Conservation (phyloP, 2,888 invertebrate genomes). For the Drosophila anceps region DNA sequence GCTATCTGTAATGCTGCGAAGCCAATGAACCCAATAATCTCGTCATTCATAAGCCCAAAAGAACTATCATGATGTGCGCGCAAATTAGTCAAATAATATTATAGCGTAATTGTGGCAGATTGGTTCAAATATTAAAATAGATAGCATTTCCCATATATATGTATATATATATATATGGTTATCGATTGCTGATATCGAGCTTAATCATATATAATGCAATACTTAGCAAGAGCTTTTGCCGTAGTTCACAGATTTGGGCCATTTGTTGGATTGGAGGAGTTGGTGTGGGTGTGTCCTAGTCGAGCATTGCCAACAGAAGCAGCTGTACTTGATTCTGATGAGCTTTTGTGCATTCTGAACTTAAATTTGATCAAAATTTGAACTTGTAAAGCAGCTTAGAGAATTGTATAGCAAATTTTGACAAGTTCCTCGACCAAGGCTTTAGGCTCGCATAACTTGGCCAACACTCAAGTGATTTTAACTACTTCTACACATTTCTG, state of each 20-base stretch:
- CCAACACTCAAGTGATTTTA: not conserved
- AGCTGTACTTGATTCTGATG: not conserved
- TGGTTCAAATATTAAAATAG: constrained; percentile 2
- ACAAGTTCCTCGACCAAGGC: too few relatives aligned
- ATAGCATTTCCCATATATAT: not conserved
- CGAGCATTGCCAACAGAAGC: not conserved
- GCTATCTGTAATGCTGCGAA: constrained; percentile 22
- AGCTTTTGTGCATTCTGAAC: not conserved
- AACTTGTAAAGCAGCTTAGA: not conserved
- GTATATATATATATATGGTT: not conserved
- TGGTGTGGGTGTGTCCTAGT: not conserved
- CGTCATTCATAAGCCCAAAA: not conserved
- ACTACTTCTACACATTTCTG: too few relatives aligned
- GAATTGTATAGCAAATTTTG: not conserved
- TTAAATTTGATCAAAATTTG: not conserved
- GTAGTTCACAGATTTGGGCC: not conserved
- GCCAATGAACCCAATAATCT: constrained; percentile 4
- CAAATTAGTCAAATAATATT: constrained; percentile 5
- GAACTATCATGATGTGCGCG: not conserved
- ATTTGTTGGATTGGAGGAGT: not conserved
- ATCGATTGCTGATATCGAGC: constrained; percentile 1
- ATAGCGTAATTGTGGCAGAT: constrained; percentile 3
- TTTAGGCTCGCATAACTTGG: not conserved
- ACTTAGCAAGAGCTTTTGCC: not conserved
- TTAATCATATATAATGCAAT: not conserved